Percentiles rank a stretch among this genome's conserved stretches.
These are phyloP conservation scores for Eupithecia inturbata DNA, from an alignment of 2,888 invertebrate species.

Conservation along the genomic window DNA sequence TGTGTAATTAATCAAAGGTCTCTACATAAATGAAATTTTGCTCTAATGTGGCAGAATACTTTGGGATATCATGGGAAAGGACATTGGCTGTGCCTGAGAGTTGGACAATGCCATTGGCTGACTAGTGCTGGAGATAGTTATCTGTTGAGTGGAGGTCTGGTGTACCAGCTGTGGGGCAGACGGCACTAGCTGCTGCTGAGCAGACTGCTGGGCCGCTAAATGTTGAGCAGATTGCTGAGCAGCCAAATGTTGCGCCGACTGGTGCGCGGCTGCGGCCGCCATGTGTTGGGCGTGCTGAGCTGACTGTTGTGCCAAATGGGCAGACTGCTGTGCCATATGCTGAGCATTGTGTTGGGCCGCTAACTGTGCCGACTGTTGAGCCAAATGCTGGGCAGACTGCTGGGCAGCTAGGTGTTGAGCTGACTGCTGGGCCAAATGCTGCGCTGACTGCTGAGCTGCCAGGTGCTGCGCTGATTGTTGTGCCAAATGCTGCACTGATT, in stretches of 20 bases:
- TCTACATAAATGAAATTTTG: neutral
- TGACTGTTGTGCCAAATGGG: slow-evolving; percentile 59
- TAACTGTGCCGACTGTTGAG: slow-evolving; percentile 63
- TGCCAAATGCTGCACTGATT: slow-evolving; percentile 69
- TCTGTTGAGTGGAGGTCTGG: slow-evolving; percentile 79
- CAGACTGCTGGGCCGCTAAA: slow-evolving; percentile 72
- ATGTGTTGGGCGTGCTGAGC: slow-evolving; percentile 63
- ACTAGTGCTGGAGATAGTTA: slow-evolving; percentile 78
- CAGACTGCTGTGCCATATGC: slow-evolving; percentile 59
- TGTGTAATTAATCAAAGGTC: neutral
- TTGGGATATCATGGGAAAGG: slow-evolving; percentile 80
- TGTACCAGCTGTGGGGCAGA: slow-evolving; percentile 75
- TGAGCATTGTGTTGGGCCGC: slow-evolving; percentile 54
- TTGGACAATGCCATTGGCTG: slow-evolving; percentile 78
- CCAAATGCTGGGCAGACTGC: slow-evolving; percentile 72
- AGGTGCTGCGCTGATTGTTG: slow-evolving; percentile 67
- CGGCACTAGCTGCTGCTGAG: slow-evolving; percentile 74
- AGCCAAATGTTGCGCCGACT: slow-evolving; percentile 69
- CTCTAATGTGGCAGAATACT: slow-evolving; percentile 75
- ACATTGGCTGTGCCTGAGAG: slow-evolving; percentile 76
- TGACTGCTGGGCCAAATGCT: slow-evolving; percentile 63
- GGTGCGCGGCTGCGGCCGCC: slow-evolving; percentile 66
- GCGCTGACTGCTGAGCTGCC: slow-evolving; percentile 65
- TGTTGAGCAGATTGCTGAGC: slow-evolving; percentile 66
- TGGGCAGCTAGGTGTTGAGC: slow-evolving; percentile 60